These are phyloP conservation scores for Melanchra persicariae DNA, from an alignment of 2,888 invertebrate species.

Conservation along the genomic window DNA sequence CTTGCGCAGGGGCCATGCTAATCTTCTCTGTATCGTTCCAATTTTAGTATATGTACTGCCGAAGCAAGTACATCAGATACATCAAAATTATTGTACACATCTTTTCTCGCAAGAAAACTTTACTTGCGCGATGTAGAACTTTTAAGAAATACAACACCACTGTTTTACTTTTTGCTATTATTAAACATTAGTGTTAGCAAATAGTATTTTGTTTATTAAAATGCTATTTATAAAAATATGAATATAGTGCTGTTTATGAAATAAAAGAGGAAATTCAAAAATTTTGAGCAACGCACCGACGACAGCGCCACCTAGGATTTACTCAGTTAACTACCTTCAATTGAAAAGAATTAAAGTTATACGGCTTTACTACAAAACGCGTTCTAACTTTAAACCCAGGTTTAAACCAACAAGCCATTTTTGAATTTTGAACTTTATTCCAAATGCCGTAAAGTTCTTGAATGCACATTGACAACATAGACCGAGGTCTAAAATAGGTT, in stretches of 20 bases:
- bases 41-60: slow-evolving; percentile 83
- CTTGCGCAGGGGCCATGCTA: slow-evolving; percentile 83
- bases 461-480: too few species aligned
- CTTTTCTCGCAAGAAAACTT: rapidly evolving
- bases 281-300: rapidly evolving
- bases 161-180: rapidly evolving
- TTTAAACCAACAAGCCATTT: too few species aligned
- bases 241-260: rapidly evolving
- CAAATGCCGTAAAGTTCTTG: too few species aligned
- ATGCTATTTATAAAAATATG: rapidly evolving
- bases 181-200: rapidly evolving
- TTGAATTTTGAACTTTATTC: too few species aligned
- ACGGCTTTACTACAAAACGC: too few species aligned
- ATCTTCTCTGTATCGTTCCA: slow-evolving; percentile 82
- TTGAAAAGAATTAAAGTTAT: too few species aligned
- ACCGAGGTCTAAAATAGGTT: too few species aligned
- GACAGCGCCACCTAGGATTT: slow-evolving; percentile 37
- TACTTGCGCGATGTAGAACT: slow-evolving; percentile 13
- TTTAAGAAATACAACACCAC: rapidly evolving
- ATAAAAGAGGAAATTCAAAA: background rate
- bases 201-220: rapidly evolving
- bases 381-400: too few species aligned
- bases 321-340: too few species aligned
- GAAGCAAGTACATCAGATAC: slow-evolving; percentile 72
- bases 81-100: rapidly evolving